Evolutionary conservation across 1,140 invertebrate species (phyloP), one percentile per base, ranked within the genome.

Genomic region (Meteorus sp.): DNA sequence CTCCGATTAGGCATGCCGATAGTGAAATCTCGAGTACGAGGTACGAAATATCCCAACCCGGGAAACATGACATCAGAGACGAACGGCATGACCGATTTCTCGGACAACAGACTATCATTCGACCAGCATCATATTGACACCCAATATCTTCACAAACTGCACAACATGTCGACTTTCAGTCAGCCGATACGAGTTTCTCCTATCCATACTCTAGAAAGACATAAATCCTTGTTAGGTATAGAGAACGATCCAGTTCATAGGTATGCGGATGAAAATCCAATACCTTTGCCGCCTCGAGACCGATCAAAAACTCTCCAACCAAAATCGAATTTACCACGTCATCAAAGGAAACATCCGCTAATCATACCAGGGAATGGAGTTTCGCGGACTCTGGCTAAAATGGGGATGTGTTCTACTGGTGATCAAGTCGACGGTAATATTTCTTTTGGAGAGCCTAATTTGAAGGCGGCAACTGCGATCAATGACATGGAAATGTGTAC

Each of bases 321-420:
- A 1, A 84, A 83, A 58, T 82, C 81, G 4, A 82, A 79, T 37
- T 85, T 89, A 64, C 88, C 91, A 1, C 78, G 92, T 25, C 93
- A 93, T 74, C 89, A 92, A 52, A 80, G 93, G 39, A 94, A 93
- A 73, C 89, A 95, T 83, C 93, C 93, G 0, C 75, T 95, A n/a
- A 87, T 94, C 33, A 89, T 93, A 63, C 90, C 91, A 11, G 84
- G 83, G 25, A 81, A 82, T 31, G 85, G 83, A 1, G 69, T 87
- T 0, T 85, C 85, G 25, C 75, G 85, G 13, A 86, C 85, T 0
- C 63, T 88, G 0, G 85, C 85, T 48, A 87, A 86, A 61, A 82
- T 86, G 67, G 77, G 79, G 2, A 76, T 79, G 2, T 75, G 73
- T 1, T 72, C 73, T 8, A 50, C 64, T 0, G 70, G 74, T 6